These are phyloP conservation scores for Ypsolopha sequella DNA, from an alignment of 2,888 invertebrate genomes.

Conservation along the genomic window DNA sequence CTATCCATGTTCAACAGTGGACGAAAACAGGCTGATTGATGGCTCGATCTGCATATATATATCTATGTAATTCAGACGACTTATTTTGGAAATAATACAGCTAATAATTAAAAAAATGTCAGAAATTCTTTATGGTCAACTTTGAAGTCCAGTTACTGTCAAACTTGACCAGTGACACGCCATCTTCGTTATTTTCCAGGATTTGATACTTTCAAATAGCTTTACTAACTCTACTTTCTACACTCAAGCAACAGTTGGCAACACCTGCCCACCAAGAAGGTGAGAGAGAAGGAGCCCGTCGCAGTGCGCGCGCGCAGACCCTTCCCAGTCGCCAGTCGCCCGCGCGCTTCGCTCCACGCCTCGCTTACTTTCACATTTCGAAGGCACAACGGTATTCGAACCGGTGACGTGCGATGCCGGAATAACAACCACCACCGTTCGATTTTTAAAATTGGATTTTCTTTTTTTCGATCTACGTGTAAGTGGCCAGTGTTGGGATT, in stretches of 20 bases:
- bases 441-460: not conserved
- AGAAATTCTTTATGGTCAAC: no score
- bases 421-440: not conserved
- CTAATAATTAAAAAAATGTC: no score
- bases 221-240: no score
- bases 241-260: slow-evolving; percentile 10
- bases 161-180: no score
- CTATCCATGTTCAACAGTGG: no score
- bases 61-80: no score
- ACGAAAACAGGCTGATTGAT: no score
- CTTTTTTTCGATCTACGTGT: slow-evolving; percentile 1
- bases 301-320: slow-evolving; percentile 25
- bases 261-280: slow-evolving; percentile 19
- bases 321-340: slow-evolving; percentile 39
- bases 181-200: no score
- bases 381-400: slow-evolving; percentile 6
- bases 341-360: slow-evolving; percentile 22
- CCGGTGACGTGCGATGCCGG: slow-evolving; percentile 7
- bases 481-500: slow-evolving; percentile 12
- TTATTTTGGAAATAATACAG: no score
- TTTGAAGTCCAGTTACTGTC: no score
- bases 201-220: no score
- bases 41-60: no score
- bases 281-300: slow-evolving; percentile 26
- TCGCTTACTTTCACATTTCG: slow-evolving; percentile 14